Evolutionary conservation across 2,113 vertebrate genomes (phyloP).

Genomic region (Monarcha castaneiventris): DNA sequence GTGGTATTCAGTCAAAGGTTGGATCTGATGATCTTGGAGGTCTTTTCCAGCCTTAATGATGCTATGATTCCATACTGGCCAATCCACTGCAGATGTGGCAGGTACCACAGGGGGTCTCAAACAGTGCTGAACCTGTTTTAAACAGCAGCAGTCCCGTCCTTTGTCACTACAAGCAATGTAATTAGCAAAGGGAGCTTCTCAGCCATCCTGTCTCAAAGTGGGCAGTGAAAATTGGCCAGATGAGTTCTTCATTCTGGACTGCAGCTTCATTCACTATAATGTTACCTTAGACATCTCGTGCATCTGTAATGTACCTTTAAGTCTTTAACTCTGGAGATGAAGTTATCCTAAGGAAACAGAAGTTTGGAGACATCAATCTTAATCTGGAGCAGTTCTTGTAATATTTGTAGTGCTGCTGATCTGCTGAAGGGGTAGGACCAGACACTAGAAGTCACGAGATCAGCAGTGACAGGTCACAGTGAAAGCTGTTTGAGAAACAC

Average conservation of each 20-base stretch:
- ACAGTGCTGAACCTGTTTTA: neutral
- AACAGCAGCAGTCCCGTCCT: accelerated
- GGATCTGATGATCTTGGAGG: neutral
- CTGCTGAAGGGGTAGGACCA: neutral
- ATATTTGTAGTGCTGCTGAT: neutral
- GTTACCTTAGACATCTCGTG: neutral
- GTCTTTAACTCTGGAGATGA: neutral
- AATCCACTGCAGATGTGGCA: neutral
- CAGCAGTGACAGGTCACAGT: neutral
- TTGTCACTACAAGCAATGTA: neutral
- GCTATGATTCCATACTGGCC: neutral
- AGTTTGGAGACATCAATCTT: neutral
- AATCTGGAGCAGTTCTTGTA: neutral
- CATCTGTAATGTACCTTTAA: neutral
- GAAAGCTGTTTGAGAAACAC: neutral
- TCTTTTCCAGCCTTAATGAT: neutral
- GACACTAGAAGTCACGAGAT: neutral
- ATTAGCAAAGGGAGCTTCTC: neutral
- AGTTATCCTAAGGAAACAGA: neutral
- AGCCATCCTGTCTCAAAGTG: neutral
- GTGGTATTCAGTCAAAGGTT: neutral
- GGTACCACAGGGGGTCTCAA: neutral
- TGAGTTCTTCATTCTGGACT: neutral
- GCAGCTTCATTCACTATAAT: neutral
- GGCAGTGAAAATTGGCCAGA: neutral